Evolutionary conservation across 2,113 vertebrate genomes (phyloP), one percentile per base, ranked within the genome.

Genomic region (Cheirogaleus medius): DNA sequence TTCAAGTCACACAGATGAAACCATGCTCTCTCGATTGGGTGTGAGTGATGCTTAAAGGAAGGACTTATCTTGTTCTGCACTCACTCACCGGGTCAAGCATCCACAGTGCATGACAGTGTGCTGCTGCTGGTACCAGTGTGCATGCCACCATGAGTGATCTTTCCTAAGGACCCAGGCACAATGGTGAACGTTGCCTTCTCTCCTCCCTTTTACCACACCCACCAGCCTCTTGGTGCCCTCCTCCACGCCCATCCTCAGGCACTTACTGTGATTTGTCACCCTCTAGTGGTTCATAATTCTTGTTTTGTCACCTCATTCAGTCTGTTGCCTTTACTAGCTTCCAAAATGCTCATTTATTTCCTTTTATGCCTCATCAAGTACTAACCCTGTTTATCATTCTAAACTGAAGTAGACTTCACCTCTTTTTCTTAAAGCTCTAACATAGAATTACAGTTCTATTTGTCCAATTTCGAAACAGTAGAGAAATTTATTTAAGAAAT

Each of bases 111-210:
- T 27, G n/a, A 23, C 60, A 21, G 2, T 58, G 54, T 10, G 4
- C 21, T 39, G 27, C 18, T 23, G 6, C 20, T 14, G 47, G 68
- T 2, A 29, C 6, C 0, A 42, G 23, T 0, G 1, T 54, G 17
- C 3, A 1, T 23, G 5, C 37, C 29, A 44, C 18, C 34, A 9
- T 58, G 23, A 18, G 29, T 18, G 58, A 11, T 20, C 64, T 66
- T 27, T 74, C 14, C 37, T 9, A 42, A 82, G 76, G 39, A 63
- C 52, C 9, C 11, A 68, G 37, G n/a, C 8, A 83, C 71, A 47
- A 49, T 25, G 34, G 23, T 0, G 0, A 68, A 4, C 10, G 17
- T 5, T 49, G 52, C 25, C 52, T 39, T 37, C 66, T 44, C 54
- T n/a, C 27, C 54, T 49, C 7, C 42, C 64, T 73, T 34, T 42